Conservation (phyloP, 1,140 invertebrate species). For the Dolichoris vasculosae region DNA sequence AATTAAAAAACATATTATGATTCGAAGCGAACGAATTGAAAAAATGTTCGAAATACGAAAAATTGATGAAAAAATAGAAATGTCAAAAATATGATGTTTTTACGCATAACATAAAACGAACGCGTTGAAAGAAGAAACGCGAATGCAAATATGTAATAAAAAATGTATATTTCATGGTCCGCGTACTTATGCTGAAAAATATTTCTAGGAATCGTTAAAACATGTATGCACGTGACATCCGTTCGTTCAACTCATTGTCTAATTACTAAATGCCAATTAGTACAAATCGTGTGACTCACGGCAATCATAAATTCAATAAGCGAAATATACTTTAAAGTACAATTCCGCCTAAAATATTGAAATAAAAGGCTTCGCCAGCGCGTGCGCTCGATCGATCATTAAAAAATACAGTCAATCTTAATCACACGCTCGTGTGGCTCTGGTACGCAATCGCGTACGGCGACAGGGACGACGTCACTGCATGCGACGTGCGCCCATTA, state of each 20-base stretch:
- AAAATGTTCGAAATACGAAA: neutral
- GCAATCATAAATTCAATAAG: slow-evolving; percentile 46
- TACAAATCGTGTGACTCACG: slow-evolving; percentile 29
- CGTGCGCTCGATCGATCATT: slow-evolving; percentile 27
- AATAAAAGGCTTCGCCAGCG: slow-evolving; percentile 16
- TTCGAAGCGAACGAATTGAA: neutral
- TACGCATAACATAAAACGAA: neutral
- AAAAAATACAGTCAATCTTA: slow-evolving; percentile 50
- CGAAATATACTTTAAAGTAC: slow-evolving; percentile 47
- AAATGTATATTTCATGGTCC: slow-evolving; percentile 14
- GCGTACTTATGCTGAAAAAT: neutral
- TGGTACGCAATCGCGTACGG: slow-evolving; percentile 5
- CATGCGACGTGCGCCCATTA: neutral
- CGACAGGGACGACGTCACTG: slow-evolving; percentile 17
- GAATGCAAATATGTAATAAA: neutral
- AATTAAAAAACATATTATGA: too few relatives aligned
- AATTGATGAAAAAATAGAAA: neutral
- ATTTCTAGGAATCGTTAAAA: slow-evolving; percentile 47
- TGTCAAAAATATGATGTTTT: neutral
- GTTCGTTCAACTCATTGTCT: slow-evolving; percentile 47
- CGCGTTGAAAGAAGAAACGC: neutral
- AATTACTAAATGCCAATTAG: slow-evolving; percentile 52
- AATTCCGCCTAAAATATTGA: slow-evolving; percentile 44
- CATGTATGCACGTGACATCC: slow-evolving; percentile 34
- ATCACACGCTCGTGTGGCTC: slow-evolving; percentile 34